Base-by-base conservation (phyloP, 2,113 vertebrate species). In the Rhinichthys klamathensis region DNA sequence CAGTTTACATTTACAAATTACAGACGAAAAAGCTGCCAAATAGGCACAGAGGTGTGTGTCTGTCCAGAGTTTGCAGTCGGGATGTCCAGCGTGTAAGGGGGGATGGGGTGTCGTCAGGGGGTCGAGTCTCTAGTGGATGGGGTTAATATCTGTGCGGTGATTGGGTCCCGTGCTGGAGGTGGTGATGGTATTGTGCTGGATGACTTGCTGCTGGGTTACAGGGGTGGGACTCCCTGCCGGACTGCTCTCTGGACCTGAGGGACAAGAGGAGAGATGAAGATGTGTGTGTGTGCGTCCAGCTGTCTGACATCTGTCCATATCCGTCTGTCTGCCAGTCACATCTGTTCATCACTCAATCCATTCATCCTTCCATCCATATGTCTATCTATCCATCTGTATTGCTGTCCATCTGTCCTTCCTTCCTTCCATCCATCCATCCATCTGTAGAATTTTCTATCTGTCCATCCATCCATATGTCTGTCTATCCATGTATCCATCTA, bases 111-210 rank as follows among this genome's bases (percentile, higher is more conserved):
- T 41, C 32, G 6, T 7, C 23, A 79, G n/a, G 12, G 18, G 51
- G 21, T 73, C 6, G n/a, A 65, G 85, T 89, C 93, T 95, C 96
- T 98, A 99, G 94, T 99, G 97, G 90, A 99, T 98, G 70, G 97
- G 96, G 88, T 99, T 98, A 94, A 98, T 97, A 94, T 99, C 97
- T 96, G 97, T 98, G 96, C 96, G 95, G 93, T 98, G 97, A 93
- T 97, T 98, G 92, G 98, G 95, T 91, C 96, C 94, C 0, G 97
- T 96, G 41, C 97, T 98, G 91, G 98, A 99, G 88, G 98, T 99
- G 32, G 97, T 99, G 93, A 99, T 97, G 94, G 97, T 99, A 94
- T 99, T 99, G 95, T 99, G 98, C 94, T 99, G 98, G 93, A 99
- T 99, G 95, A 99, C 97, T 91, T 98, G 98, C 92, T 99, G 97